Percentiles rank a stretch among this genome's conserved stretches.
phyloP scores from a whole-genome alignment of 2,888 invertebrate species.

The Falcaria lacertinaria region DNA sequence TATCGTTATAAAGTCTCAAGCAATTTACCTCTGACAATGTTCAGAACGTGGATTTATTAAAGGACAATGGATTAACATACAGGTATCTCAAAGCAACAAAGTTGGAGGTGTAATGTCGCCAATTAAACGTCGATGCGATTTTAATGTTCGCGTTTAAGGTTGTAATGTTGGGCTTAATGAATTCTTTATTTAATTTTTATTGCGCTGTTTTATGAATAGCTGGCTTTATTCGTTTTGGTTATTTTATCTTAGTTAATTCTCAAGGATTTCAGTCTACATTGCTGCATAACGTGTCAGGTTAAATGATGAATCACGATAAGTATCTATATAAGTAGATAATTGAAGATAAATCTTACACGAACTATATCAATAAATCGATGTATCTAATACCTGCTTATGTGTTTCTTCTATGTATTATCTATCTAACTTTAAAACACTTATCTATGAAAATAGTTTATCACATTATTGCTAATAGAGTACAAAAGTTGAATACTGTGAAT shows the following conservation, averaged over 20 bases:
- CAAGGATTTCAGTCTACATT: not conserved
- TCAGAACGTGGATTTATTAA: conserved; percentile 17
- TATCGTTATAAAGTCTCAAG: conserved; percentile 5
- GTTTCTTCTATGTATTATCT: too few species aligned
- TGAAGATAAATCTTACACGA: too few species aligned
- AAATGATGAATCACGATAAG: too few species aligned
- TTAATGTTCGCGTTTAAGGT: conserved; percentile 7
- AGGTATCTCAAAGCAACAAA: conserved; percentile 27
- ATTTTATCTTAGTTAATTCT: not conserved
- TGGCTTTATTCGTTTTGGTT: not conserved
- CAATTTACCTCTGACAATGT: conserved; percentile 9
- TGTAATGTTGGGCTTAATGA: not conserved
- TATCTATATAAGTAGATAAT: too few species aligned
- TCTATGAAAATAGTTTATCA: too few species aligned
- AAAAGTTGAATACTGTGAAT: too few species aligned
- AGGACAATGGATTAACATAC: conserved; percentile 21
- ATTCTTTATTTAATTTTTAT: not conserved
- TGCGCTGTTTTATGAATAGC: not conserved
- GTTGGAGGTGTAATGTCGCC: conserved; percentile 35
- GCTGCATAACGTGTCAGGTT: too few species aligned
- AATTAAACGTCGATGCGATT: conserved; percentile 29
- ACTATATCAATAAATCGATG: too few species aligned
- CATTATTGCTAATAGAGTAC: too few species aligned
- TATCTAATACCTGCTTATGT: too few species aligned
- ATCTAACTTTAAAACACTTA: too few species aligned